Evolutionary conservation across 1,140 invertebrate genomes (phyloP).

Genomic region (Drosophila dunni): DNA sequence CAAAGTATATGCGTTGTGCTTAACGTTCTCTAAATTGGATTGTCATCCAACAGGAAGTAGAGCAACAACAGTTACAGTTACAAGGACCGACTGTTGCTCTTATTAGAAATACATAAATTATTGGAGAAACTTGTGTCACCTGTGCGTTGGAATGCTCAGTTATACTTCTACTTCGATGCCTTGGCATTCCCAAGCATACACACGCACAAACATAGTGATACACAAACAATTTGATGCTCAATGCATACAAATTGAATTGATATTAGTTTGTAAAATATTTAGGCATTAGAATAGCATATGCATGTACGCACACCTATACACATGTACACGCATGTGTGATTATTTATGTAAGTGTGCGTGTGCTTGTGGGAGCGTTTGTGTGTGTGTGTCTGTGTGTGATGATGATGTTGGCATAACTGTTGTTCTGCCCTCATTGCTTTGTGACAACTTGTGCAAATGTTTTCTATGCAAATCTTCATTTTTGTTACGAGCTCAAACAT

Average conservation of each 20-base stretch:
- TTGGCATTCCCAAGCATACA: constrained; percentile 26
- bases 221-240: constrained; percentile 47
- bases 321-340: background rate
- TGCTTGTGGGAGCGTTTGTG: no score
- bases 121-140: constrained; percentile 48
- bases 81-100: constrained; percentile 55
- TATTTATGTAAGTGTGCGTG: constrained; percentile 7
- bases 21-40: constrained; percentile 29
- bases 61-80: constrained; percentile 9
- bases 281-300: constrained; percentile 57
- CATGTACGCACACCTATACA: constrained; percentile 23
- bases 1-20: background rate
- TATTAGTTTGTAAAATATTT: constrained; percentile 77
- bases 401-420: constrained; percentile 11
- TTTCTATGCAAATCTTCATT: constrained; percentile 56
- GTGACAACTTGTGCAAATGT: constrained; percentile 25
- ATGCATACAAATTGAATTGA: constrained; percentile 78
- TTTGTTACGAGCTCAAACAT: constrained; percentile 8
- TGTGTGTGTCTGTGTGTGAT: background rate
- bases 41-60: constrained; percentile 25
- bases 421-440: constrained; percentile 30
- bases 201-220: constrained; percentile 11
- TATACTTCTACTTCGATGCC: constrained; percentile 37
- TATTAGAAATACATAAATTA: constrained; percentile 70
- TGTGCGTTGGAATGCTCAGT: constrained; percentile 39